Evolutionary conservation across 2,113 vertebrate species (phyloP).

Genomic region (Cephalopterus ornatus): DNA sequence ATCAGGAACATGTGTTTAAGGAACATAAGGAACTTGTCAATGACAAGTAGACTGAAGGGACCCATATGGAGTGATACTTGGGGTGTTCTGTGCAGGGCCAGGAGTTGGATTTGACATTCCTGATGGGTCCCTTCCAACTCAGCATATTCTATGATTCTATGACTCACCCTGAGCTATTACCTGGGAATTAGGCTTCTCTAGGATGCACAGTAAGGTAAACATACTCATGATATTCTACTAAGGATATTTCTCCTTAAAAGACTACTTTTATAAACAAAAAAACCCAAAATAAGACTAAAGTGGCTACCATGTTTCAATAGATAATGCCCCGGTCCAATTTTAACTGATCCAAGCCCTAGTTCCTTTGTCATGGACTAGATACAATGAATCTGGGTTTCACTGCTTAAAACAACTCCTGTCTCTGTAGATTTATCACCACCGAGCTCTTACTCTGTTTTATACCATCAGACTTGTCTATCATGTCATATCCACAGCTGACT

Average conservation of each 20-base stretch:
- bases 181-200: neutral
- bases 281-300: neutral
- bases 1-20: neutral
- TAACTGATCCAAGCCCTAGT: neutral
- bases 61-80: neutral
- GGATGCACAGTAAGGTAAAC: neutral
- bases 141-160: neutral
- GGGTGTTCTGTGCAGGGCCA: neutral
- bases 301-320: neutral
- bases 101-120: neutral
- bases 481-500: neutral
- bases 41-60: neutral
- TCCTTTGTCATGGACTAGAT: neutral
- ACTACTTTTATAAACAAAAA: neutral
- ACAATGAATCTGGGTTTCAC: neutral
- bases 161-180: neutral
- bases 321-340: neutral
- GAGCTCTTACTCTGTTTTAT: neutral
- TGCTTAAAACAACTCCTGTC: neutral
- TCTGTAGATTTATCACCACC: neutral
- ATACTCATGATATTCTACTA: neutral
- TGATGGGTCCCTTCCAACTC: neutral
- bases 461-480: neutral
- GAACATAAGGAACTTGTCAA: neutral
- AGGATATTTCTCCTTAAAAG: neutral